These are phyloP conservation scores for Florisuga fusca DNA, from an alignment of 2,797 vertebrate genomes.

Conservation along the genomic window DNA sequence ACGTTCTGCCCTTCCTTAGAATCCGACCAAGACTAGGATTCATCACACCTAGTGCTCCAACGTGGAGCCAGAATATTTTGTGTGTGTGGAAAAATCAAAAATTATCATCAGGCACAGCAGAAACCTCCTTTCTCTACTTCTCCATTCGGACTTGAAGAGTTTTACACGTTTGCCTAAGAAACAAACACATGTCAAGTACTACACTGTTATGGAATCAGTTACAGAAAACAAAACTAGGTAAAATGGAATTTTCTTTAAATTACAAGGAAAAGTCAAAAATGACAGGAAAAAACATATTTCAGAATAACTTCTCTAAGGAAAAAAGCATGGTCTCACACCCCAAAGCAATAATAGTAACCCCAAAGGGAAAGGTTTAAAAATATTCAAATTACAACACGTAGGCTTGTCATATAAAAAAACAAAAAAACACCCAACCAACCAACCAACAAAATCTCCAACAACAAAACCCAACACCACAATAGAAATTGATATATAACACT, in stretches of 20 bases:
- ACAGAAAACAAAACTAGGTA: slow-evolving; percentile 45
- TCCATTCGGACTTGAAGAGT: slow-evolving; percentile 75
- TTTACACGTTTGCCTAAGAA: slow-evolving; percentile 83
- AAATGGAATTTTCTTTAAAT: slow-evolving; percentile 44
- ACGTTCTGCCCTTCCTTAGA: slow-evolving; percentile 79
- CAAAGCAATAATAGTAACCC: background rate
- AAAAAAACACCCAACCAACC: too few relatives aligned
- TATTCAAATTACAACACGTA: background rate
- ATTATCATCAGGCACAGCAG: slow-evolving; percentile 78
- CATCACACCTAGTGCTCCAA: slow-evolving; percentile 73
- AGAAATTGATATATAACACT: background rate
- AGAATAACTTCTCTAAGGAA: slow-evolving; percentile 23
- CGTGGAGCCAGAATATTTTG: slow-evolving; percentile 72
- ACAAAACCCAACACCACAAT: background rate
- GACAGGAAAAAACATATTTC: background rate
- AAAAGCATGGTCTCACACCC: background rate
- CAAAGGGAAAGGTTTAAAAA: background rate
- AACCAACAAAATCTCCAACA: too few relatives aligned
- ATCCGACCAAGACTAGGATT: slow-evolving; percentile 75
- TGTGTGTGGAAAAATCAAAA: slow-evolving; percentile 77
- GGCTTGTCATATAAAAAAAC: background rate
- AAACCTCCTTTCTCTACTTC: slow-evolving; percentile 80
- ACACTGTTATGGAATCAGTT: slow-evolving; percentile 59
- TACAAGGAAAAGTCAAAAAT: slow-evolving; percentile 15
- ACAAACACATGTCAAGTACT: slow-evolving; percentile 80